Base-by-base conservation (phyloP, 2,888 invertebrate species). In the Synanthedon myopaeformis region DNA sequence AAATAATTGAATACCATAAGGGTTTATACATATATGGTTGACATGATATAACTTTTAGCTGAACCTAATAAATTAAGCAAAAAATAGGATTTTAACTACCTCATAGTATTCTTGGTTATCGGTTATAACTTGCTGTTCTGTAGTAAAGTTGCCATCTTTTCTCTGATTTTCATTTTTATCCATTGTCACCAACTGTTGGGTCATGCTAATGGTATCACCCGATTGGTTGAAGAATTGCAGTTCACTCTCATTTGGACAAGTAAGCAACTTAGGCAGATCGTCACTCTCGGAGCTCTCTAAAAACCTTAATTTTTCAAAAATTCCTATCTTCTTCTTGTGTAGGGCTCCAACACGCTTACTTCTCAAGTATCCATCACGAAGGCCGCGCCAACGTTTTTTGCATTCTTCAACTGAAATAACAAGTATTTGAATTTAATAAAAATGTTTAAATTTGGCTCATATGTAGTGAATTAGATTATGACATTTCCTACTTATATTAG, bases 321-420 rank as follows among this genome's bases (percentile, higher is more conserved):
- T 70, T 4, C 68, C 72, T 1, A 72, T 62, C 58, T 79, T 83
- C 54, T 75, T 81, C 54, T 75, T 81, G 59, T 82, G 81, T 61
- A 81, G 64, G 2, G 76, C 70, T 19, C 83, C 83, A 52, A 79
- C 59, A 41, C 88, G 77, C 56, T 82, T 85, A 59, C 84, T 84
- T 53, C 89, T 85, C 66, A 87, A 82, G 69, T 88, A 89, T 51
- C 89, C 80, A 68, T 89, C 89, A 14, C 89, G 75, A 50, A 89
- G 74, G 12, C 89, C 88, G 53, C 89, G 74, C 89, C 89, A 89
- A 48, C 89, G 79, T 60, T 89, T 89, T 59, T 89, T 88, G 69
- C 89, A 89, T 76, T 89, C 89, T 60, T 88, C 89, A 65, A 87
- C 89, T 89, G 75, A 41, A 82, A 84, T 59, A 8, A 35, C 6